Conservation (phyloP, 2,797 vertebrate genomes). For the Falco columbarius region DNA sequence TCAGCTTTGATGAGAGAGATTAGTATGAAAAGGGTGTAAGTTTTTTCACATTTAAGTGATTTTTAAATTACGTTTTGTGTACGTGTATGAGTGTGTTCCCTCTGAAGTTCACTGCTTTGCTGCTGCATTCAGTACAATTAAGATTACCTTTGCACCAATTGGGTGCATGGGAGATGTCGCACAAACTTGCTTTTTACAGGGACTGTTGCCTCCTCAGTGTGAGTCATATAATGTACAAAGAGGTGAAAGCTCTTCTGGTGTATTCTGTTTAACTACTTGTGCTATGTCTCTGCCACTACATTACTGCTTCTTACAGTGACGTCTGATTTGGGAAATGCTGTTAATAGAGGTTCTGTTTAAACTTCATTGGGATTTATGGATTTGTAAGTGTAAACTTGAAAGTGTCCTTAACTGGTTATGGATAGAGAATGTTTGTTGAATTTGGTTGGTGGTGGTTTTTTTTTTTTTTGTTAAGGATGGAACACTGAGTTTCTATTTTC, state of each 20-base stretch:
- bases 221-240: background rate
- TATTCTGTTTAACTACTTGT: background rate
- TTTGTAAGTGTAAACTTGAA: background rate
- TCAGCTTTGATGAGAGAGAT: background rate
- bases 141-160: background rate
- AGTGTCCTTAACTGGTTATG: background rate
- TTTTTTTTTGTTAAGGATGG: background rate
- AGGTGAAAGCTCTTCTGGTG: background rate
- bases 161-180: background rate
- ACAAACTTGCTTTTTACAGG: background rate
- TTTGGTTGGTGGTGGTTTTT: background rate
- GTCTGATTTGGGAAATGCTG: background rate
- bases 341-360: background rate
- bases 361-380: background rate
- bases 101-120: background rate
- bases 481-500: background rate
- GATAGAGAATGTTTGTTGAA: background rate
- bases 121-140: background rate
- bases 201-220: background rate
- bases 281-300: background rate
- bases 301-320: background rate
- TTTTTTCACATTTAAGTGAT: background rate
- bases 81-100: rapidly evolving
- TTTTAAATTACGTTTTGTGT: background rate
- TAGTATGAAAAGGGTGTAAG: background rate